Evolutionary conservation across 2,888 invertebrate species (phyloP).

Genomic region (Antheraea yamamai): DNA sequence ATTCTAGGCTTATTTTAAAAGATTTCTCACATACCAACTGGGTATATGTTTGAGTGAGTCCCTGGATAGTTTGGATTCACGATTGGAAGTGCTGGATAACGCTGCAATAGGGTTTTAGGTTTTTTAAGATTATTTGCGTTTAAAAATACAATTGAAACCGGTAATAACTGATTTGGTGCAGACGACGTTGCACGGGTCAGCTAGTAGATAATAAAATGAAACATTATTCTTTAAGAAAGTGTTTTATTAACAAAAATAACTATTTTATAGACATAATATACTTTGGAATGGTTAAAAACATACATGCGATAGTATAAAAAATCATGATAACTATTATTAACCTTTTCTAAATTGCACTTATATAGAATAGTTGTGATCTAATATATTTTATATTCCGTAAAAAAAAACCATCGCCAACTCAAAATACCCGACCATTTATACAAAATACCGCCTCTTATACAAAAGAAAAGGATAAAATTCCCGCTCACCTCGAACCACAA

Average conservation of each 20-base stretch:
- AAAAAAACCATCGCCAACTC: conserved; percentile 21
- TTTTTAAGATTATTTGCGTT: too few relatives aligned
- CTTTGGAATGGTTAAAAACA: conserved; percentile 60
- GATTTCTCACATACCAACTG: too few relatives aligned
- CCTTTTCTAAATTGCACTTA: not conserved
- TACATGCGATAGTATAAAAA: conserved; percentile 34
- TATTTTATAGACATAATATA: not conserved
- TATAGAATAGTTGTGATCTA: conserved; percentile 9
- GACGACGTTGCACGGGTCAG: too few relatives aligned
- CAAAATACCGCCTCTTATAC: conserved; percentile 26
- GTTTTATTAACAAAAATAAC: conserved; percentile 21
- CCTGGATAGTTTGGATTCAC: too few relatives aligned
- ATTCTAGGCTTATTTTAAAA: too few relatives aligned
- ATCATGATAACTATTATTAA: conserved; percentile 20
- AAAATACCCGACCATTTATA: conserved; percentile 26
- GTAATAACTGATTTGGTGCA: too few relatives aligned
- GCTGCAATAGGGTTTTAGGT: too few relatives aligned
- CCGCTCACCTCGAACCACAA: conserved; percentile 56
- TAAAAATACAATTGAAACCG: too few relatives aligned
- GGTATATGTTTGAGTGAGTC: too few relatives aligned
- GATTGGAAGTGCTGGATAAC: too few relatives aligned
- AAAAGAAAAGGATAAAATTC: conserved; percentile 43
- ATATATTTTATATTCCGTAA: conserved; percentile 7
- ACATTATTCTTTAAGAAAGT: not conserved
- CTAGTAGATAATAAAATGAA: conserved; percentile 7